A percentile compares a stretch with the other conserved stretches of the same genome.
Evolutionary conservation across 2,888 invertebrate species (phyloP).

Genomic region (Lasioglossum vierecki): DNA sequence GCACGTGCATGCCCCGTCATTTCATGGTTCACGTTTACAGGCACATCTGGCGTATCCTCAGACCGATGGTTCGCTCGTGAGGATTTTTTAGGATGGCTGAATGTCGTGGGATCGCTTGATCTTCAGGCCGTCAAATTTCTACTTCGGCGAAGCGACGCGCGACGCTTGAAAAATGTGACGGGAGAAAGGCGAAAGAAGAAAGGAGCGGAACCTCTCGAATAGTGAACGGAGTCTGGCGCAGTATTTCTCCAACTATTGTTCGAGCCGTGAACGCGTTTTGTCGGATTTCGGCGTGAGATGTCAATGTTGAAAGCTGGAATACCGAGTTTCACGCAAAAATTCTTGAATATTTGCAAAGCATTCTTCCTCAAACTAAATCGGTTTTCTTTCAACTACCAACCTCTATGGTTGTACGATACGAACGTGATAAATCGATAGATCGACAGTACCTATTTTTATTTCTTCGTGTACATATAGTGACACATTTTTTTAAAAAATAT

Average conservation of each 20-base stretch:
- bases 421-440: not conserved
- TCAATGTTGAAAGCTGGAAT: not conserved
- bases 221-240: conserved; percentile 37
- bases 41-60: conserved; percentile 48
- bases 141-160: conserved; percentile 23
- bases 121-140: conserved; percentile 62
- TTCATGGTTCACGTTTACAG: conserved; percentile 39
- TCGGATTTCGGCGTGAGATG: not conserved
- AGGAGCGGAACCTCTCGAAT: conserved; percentile 1
- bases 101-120: conserved; percentile 53
- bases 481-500: too few relatives aligned
- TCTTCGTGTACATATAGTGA: not conserved
- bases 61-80: conserved; percentile 66
- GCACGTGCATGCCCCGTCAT: conserved; percentile 47
- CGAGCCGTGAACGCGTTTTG: not conserved
- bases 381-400: not conserved
- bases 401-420: not conserved
- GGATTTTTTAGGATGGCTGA: conserved; percentile 62
- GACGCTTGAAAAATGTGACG: conserved; percentile 48
- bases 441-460: not conserved
- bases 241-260: conserved; percentile 53
- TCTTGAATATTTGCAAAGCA: conserved; percentile 1
- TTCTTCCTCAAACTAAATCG: not conserved
- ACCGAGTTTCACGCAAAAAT: not conserved
- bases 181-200: conserved; percentile 7